Conservation (phyloP, 2,113 vertebrate species). For the Zosterops pallidus region DNA sequence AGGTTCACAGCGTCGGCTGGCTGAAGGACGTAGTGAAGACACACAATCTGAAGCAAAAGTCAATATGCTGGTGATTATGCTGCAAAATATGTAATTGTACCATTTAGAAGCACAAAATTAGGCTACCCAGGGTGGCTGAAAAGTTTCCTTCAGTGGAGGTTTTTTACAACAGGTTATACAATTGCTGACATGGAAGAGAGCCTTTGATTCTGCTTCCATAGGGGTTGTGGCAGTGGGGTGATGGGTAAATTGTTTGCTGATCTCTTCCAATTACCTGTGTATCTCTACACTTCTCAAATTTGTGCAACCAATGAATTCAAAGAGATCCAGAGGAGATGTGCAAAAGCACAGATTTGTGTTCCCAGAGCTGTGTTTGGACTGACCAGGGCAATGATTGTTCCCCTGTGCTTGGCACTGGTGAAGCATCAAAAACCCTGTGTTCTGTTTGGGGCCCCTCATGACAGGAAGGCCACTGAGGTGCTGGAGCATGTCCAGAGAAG, state of each 20-base stretch:
- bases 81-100: neutral
- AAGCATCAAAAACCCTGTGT: neutral
- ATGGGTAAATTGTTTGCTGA: neutral
- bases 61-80: neutral
- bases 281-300: neutral
- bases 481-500: neutral
- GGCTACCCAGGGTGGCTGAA: neutral
- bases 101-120: neutral
- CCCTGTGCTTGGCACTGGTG: neutral
- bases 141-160: neutral
- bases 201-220: neutral
- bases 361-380: neutral
- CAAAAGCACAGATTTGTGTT: neutral
- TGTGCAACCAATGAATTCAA: neutral
- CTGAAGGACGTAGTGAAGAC: neutral
- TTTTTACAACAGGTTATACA: neutral
- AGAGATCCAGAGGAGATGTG: neutral
- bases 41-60: neutral
- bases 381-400: neutral
- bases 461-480: neutral
- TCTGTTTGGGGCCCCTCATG: neutral
- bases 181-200: neutral
- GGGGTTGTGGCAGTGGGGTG: neutral
- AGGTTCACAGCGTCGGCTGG: fast-evolving
- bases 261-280: neutral